Evolutionary conservation across 35 echinoderm and acorn worm genomes (phyloP), one percentile per base, ranked within the genome.

Genomic region (Hemicentrotus pulcherrimus): DNA sequence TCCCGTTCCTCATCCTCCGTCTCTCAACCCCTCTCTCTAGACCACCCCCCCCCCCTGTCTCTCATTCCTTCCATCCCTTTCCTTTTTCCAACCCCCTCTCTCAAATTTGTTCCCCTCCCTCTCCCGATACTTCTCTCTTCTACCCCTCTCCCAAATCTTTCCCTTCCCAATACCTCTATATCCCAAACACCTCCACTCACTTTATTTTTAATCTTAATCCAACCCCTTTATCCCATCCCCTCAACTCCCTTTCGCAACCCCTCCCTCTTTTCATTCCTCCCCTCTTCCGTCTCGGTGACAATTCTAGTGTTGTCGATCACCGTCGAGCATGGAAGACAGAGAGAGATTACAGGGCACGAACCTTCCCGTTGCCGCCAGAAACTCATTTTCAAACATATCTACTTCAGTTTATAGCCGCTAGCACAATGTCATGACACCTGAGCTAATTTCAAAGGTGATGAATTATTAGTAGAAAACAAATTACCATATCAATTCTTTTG

Each of bases 381-480:
- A 78, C 65, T 78, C 65, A 78, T 78, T 78, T 78, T 78, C 65
- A 78, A 78, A 78, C 65, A 78, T 78, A 78, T 78, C 65, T 28
- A 28, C 65, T 78, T 78, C 65, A 78, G 5, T 16, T 45, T 90
- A 90, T 35, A 32, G 88, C 88, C 88, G 12, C 32, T 9, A 47
- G 88, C 88, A 47, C 32, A 90, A 90, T 90, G 88, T 47, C 88
- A 90, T 32, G 30, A 58, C 91, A 93, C 91, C 91, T 93, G 91
- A 50, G 91, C 91, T 93, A 93, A 93, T 93, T 58, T 58, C 48
- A 31, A 32, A 58, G 30, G 46, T 93, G 45, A 93, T 93, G 91
- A 93, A 93, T 93, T 93, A 93, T 93, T 93, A 50, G 91, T 93
- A 47, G 48, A 93, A 93, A 28, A 58, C 91, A 93, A 93, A 93